Conservation (phyloP, 2,113 vertebrate genomes). For the Corapipo altera region DNA sequence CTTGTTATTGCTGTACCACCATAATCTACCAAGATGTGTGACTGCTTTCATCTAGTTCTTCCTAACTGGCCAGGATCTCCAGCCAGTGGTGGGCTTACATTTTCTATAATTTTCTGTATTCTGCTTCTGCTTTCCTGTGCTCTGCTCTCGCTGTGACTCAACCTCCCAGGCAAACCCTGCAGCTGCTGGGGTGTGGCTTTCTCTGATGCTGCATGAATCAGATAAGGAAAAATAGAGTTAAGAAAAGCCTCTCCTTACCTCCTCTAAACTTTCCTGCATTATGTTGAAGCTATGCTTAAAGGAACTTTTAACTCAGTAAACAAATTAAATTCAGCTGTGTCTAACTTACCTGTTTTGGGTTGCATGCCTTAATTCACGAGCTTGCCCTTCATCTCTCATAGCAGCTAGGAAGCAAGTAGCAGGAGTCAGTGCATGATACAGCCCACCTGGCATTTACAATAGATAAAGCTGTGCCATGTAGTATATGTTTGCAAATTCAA, state of each 20-base stretch:
- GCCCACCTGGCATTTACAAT: not conserved
- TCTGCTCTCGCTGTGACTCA: conserved; percentile 57
- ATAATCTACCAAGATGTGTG: conserved; percentile 87
- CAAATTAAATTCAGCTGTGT: conserved; percentile 4
- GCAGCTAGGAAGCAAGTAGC: not conserved
- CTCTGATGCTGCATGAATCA: conserved; percentile 69
- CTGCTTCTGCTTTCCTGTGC: conserved; percentile 66
- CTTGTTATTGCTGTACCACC: conserved; percentile 41
- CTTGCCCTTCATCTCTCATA: conserved; percentile 33
- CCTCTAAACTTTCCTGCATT: conserved; percentile 40
- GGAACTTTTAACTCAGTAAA: conserved; percentile 31
- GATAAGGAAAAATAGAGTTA: conserved; percentile 61
- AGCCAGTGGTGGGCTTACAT: conserved; percentile 88
- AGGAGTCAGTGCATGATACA: conserved; percentile 49
- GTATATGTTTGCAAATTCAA: conserved; percentile 19
- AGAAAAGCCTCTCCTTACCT: conserved; percentile 24
- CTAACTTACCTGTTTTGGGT: conserved; percentile 13
- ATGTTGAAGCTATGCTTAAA: conserved; percentile 31
- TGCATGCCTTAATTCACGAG: conserved; percentile 58
- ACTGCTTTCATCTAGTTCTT: conserved; percentile 98
- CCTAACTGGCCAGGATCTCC: conserved; percentile 96
- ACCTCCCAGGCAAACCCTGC: conserved; percentile 51
- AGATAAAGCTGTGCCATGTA: not conserved
- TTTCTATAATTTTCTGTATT: conserved; percentile 72
- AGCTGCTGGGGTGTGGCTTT: conserved; percentile 74